Conservation (phyloP, 2,113 vertebrate species). For the Aplodontia rufa region DNA sequence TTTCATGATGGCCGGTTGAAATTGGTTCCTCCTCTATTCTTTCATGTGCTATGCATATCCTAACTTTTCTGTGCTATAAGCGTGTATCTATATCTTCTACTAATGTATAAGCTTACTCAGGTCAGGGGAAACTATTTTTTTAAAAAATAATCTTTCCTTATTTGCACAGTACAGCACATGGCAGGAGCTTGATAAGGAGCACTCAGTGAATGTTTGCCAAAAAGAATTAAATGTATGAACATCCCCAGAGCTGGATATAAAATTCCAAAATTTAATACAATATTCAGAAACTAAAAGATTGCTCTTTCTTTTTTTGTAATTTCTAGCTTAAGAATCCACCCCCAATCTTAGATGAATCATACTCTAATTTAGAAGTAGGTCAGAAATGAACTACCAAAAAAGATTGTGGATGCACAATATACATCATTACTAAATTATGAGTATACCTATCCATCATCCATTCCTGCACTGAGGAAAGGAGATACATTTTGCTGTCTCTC, state of each 20-base stretch:
- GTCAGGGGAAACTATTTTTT: neutral
- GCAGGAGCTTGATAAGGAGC: neutral
- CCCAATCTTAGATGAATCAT: slow-evolving; percentile 35
- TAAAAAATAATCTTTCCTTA: neutral
- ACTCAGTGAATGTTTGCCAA: neutral
- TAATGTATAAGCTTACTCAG: neutral
- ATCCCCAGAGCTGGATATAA: neutral
- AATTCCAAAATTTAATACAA: neutral
- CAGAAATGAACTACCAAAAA: slow-evolving; percentile 14
- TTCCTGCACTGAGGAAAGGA: neutral
- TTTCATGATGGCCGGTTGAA: neutral
- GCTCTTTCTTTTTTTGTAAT: neutral
- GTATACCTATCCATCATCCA: neutral
- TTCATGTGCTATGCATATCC: neutral
- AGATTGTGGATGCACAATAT: neutral
- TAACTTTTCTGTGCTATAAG: neutral
- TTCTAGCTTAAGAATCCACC: slow-evolving; percentile 33
- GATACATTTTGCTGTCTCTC: neutral
- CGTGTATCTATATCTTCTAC: neutral
- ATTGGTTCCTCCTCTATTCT: neutral
- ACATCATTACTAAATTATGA: neutral
- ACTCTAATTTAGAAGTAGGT: slow-evolving; percentile 50
- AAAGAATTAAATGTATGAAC: neutral
- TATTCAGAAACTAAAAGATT: neutral
- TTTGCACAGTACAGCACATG: neutral